These are phyloP conservation scores for Tricholauxania praeusta DNA, from an alignment of 2,888 invertebrate species.

Conservation along the genomic window DNA sequence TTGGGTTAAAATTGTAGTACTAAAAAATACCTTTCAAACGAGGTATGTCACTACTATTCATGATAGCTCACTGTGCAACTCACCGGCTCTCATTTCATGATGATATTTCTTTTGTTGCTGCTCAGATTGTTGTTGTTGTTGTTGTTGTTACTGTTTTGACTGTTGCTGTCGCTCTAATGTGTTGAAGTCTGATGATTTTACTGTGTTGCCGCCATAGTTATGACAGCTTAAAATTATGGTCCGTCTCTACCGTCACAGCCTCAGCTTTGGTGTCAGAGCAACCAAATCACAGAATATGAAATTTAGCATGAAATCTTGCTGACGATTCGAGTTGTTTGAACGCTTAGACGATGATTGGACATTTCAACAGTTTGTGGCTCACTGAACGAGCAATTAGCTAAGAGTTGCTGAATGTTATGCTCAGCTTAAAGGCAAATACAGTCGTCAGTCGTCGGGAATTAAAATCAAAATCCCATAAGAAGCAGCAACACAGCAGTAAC, in stretches of 20 bases:
- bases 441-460: constrained; percentile 20
- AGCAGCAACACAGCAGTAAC: constrained; percentile 35
- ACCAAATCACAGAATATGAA: constrained; percentile 50
- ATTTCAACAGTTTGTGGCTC: constrained; percentile 2
- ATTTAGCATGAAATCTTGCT: constrained; percentile 57
- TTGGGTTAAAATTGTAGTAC: too few relatives aligned
- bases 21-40: too few relatives aligned
- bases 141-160: constrained; percentile 41
- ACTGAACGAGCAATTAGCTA: constrained; percentile 31
- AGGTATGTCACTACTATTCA: too few relatives aligned
- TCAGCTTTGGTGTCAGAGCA: constrained; percentile 34
- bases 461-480: constrained; percentile 29
- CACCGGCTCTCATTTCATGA: too few relatives aligned
- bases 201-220: constrained; percentile 36
- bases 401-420: constrained; percentile 26
- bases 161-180: constrained; percentile 32
- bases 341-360: not conserved
- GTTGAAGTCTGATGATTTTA: constrained; percentile 28
- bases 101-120: not conserved
- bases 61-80: too few relatives aligned
- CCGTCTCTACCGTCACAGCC: constrained; percentile 49
- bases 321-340: constrained; percentile 41
- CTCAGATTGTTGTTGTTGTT: constrained; percentile 53
- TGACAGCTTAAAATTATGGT: constrained; percentile 53
- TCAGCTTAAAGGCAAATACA: constrained; percentile 32